Base-by-base conservation (phyloP, 1,140 invertebrate species). In the Mizuhopecten yessoensis region DNA sequence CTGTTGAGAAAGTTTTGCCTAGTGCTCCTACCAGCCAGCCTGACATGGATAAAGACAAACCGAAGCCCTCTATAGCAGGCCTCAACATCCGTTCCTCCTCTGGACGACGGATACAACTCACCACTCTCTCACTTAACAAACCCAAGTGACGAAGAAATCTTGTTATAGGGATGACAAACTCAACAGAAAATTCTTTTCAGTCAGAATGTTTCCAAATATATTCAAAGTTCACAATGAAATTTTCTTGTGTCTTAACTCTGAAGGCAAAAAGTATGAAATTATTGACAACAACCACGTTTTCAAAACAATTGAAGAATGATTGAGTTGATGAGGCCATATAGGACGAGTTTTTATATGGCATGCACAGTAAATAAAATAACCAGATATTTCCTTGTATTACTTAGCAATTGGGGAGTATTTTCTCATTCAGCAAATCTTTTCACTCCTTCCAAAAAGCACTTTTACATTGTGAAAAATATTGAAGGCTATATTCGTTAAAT, bases 131-230 rank as follows among this genome's bases (percentile, higher is more conserved):
- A 9, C 57, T 75, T 0, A 75, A 75, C n/a, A 75, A 75, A 75
- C 57, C 57, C n/a, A 75, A 75, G 57, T 75, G 57, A 75, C 57
- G 29, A 75, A 75, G 57, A 75, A 75, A 45, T 45, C 36, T 10
- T 17, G 17, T 2, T 29, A 3, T 75, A 29, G 57, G 23, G n/a
- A 75, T n/a, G 23, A 39, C 13, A 7, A 39, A 7, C n/a, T 75
- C 23, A 75, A 29, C 57, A 29, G 23, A 5, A 29, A 5, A 75
- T 29, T 75, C 57, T 75, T 75, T 17, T n/a, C 17, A n/a, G n/a
- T n/a, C n/a, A n/a, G 57, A n/a, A 45, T 15, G 17, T 10, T 45
- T 45, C 29, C 23, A 75, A n/a, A n/a, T 17, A n/a, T 75, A 75
- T 75, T 75, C 11, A n/a, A 75, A 75, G 23, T 75, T 45, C 17